A percentile compares a stretch with the other conserved stretches of the same genome.
These are phyloP conservation scores for Hydropsyche betteni DNA, from an alignment of 2,888 invertebrate species.

Conservation along the genomic window DNA sequence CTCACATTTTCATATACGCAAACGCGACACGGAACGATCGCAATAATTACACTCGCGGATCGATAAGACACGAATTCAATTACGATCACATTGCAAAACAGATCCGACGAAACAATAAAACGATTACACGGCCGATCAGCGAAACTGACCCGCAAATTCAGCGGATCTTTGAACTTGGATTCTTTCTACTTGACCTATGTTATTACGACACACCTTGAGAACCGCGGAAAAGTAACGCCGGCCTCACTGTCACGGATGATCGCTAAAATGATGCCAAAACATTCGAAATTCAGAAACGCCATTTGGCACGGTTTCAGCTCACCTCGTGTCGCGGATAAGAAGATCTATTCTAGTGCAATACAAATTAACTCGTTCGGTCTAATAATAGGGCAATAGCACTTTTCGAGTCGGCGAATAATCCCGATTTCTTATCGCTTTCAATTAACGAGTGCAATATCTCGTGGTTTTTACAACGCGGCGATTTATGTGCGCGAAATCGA, in stretches of 20 bases:
- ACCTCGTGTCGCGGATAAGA: neutral
- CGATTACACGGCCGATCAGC: neutral
- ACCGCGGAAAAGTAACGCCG: slow-evolving; percentile 1
- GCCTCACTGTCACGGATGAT: slow-evolving; percentile 31
- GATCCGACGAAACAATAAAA: neutral
- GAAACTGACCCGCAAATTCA: too few species aligned
- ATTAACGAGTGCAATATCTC: too few species aligned
- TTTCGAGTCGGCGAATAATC: too few species aligned
- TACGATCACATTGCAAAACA: neutral
- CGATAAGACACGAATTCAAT: slow-evolving; percentile 8
- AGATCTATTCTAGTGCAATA: neutral
- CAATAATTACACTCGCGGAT: neutral
- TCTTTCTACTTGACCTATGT: slow-evolving; percentile 35
- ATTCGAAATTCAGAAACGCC: neutral
- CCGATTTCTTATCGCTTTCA: too few species aligned
- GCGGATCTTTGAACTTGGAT: slow-evolving; percentile 14
- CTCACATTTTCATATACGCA: too few species aligned
- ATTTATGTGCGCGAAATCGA: too few species aligned
- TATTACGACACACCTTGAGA: slow-evolving; percentile 33
- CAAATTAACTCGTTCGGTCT: too few species aligned
- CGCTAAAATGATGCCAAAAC: slow-evolving; percentile 34
- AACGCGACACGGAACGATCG: too few species aligned
- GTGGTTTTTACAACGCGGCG: too few species aligned
- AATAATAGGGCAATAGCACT: too few species aligned
- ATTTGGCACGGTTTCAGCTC: neutral